Evolutionary conservation across 2,888 invertebrate genomes (phyloP).

Genomic region (Cerastis rubricosa): DNA sequence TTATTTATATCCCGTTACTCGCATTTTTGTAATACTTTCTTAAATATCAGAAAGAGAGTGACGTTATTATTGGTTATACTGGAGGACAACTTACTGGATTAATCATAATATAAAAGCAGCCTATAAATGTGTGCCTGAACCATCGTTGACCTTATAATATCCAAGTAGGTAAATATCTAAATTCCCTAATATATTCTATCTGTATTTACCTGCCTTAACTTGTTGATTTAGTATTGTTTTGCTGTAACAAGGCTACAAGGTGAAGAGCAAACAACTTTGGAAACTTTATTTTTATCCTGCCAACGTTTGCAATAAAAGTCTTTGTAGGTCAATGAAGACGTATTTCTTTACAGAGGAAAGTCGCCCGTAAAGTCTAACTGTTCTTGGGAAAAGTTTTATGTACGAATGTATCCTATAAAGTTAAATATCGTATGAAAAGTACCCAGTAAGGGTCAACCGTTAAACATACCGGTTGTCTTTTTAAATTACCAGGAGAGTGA

Average conservation of each 20-base stretch:
- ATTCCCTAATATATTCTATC: neutral
- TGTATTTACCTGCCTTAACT: conserved; percentile 10
- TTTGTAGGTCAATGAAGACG: conserved; percentile 50
- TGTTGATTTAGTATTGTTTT: conserved; percentile 21
- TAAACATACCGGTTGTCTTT: neutral
- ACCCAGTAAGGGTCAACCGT: neutral
- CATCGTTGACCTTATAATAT: neutral
- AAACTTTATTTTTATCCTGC: conserved; percentile 40
- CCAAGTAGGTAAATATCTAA: neutral
- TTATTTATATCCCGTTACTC: neutral
- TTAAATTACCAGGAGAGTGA: neutral
- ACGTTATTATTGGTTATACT: neutral
- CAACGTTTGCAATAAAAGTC: conserved; percentile 38
- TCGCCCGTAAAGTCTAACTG: conserved; percentile 4
- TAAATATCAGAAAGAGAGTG: too few species aligned
- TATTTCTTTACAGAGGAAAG: conserved; percentile 27
- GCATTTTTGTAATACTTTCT: neutral
- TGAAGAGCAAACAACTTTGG: conserved; percentile 37
- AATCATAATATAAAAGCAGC: neutral
- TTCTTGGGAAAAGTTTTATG: conserved; percentile 22
- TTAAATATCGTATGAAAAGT: neutral
- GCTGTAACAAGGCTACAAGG: conserved; percentile 25
- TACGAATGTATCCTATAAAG: conserved; percentile 5
- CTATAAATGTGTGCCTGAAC: neutral
- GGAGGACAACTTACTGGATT: neutral